Evolutionary conservation across 2,113 vertebrate genomes (phyloP).

Genomic region (Piaya cayana): DNA sequence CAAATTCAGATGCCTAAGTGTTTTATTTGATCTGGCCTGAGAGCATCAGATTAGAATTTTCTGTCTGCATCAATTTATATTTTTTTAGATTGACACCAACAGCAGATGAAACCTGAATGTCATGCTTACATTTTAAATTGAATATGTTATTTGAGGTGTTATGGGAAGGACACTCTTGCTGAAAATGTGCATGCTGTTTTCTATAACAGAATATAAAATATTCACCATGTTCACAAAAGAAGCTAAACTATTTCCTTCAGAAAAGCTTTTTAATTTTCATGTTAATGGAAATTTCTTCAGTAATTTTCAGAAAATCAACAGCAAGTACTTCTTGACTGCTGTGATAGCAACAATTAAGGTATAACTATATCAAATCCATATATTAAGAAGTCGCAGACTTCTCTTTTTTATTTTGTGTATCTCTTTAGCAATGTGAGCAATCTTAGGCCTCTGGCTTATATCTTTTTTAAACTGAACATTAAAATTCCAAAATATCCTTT

Average conservation of each 20-base stretch:
- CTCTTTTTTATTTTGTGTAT: not conserved
- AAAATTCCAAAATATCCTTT: not conserved
- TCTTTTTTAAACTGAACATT: not conserved
- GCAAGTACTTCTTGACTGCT: not conserved
- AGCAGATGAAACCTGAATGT: constrained; percentile 65
- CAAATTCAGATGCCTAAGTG: constrained; percentile 19
- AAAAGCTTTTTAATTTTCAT: not conserved
- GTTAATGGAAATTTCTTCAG: not conserved
- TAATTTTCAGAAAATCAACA: constrained; percentile 30
- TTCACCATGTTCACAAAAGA: not conserved
- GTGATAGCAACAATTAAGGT: not conserved
- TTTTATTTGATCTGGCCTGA: constrained; percentile 44
- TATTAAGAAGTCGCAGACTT: not conserved
- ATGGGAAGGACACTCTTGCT: constrained; percentile 20
- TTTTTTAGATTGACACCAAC: constrained; percentile 51
- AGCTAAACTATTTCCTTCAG: not conserved
- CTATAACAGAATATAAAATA: constrained; percentile 23
- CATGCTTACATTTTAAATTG: constrained; percentile 55
- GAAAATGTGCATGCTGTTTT: constrained; percentile 24
- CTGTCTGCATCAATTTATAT: constrained; percentile 41
- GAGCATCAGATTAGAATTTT: constrained; percentile 55
- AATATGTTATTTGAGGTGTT: constrained; percentile 56
- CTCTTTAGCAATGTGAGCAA: not conserved
- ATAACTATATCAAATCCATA: not conserved
- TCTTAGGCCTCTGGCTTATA: not conserved